phyloP scores from a whole-genome alignment of 2,888 invertebrate species.

The Orthosia gracilis region DNA sequence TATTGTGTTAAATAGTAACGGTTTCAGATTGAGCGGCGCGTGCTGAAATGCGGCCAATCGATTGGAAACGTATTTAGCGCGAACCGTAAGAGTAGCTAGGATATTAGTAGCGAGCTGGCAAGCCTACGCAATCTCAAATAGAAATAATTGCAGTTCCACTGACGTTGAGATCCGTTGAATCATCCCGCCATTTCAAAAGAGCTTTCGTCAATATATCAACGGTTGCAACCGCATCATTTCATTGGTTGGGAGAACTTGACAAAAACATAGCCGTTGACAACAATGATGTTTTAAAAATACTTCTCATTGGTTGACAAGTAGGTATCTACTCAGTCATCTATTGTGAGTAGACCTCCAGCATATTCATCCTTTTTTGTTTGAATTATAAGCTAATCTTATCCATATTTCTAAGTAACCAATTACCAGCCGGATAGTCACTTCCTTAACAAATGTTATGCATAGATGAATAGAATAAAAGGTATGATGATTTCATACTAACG shows the following conservation, averaged over 20 bases:
- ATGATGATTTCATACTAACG: constrained; percentile 62
- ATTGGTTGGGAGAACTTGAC: constrained; percentile 13
- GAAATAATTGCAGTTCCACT: constrained; percentile 71
- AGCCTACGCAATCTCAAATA: constrained; percentile 70
- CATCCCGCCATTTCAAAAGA: constrained; percentile 76
- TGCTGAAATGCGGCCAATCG: constrained; percentile 89
- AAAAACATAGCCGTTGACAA: constrained; percentile 28
- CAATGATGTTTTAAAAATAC: too few species aligned
- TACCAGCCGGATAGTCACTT: constrained; percentile 44
- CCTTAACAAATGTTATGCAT: constrained; percentile 41
- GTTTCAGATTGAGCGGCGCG: constrained; percentile 82
- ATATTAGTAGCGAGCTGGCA: constrained; percentile 53
- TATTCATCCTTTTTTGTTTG: constrained; percentile 39
- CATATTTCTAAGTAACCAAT: constrained; percentile 36
- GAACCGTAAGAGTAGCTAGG: constrained; percentile 66
- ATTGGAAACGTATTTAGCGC: constrained; percentile 83
- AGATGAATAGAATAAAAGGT: constrained; percentile 26
- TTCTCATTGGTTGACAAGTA: constrained; percentile 1
- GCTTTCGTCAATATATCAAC: constrained; percentile 79
- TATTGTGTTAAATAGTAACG: constrained; percentile 83
- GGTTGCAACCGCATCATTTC: constrained; percentile 37
- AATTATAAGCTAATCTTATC: constrained; percentile 41
- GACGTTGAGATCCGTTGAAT: constrained; percentile 74
- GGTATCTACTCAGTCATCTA: constrained; percentile 18
- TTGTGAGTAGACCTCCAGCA: background rate